Percentiles rank a stretch among this genome's conserved stretches.
These are phyloP conservation scores for Dufourea novaeangliae DNA, from an alignment of 1,140 invertebrate species.

Conservation along the genomic window DNA sequence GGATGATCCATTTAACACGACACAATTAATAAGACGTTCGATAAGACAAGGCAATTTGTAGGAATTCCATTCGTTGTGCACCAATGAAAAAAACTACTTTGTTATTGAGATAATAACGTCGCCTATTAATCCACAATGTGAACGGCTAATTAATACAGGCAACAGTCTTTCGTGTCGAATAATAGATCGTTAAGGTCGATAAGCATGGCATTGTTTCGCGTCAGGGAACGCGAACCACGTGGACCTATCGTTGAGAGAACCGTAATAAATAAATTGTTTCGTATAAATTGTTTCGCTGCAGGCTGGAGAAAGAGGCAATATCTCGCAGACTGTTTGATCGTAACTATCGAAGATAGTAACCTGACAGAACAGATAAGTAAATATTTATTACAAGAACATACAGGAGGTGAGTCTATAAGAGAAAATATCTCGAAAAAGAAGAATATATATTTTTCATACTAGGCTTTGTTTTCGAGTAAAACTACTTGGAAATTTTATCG, in stretches of 20 bases:
- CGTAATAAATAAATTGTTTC: constrained; percentile 26
- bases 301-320: too few species aligned
- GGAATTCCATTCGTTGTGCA: constrained; percentile 9
- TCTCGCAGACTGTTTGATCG: too few species aligned
- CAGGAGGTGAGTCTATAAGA: too few species aligned
- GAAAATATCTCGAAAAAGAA: too few species aligned
- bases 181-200: constrained; percentile 49
- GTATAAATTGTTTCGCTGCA: constrained; percentile 17
- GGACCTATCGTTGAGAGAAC: constrained; percentile 35
- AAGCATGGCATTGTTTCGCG: constrained; percentile 35
- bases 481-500: too few species aligned
- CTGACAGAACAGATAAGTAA: too few species aligned
- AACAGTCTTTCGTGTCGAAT: constrained; percentile 35
- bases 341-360: too few species aligned
- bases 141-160: constrained; percentile 33
- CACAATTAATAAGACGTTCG: too few species aligned
- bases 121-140: constrained; percentile 38
- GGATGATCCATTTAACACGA: not conserved
- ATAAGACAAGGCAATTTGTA: constrained; percentile 1
- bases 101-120: constrained; percentile 29
- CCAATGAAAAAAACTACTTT: not conserved
- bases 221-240: constrained; percentile 3
- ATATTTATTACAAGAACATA: too few species aligned
- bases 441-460: too few species aligned
- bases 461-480: too few species aligned